A percentile compares a stretch with the other conserved stretches of the same genome.
phyloP scores from a whole-genome alignment of 2,888 invertebrate species.

The Branchipolynoe longqiensis region DNA sequence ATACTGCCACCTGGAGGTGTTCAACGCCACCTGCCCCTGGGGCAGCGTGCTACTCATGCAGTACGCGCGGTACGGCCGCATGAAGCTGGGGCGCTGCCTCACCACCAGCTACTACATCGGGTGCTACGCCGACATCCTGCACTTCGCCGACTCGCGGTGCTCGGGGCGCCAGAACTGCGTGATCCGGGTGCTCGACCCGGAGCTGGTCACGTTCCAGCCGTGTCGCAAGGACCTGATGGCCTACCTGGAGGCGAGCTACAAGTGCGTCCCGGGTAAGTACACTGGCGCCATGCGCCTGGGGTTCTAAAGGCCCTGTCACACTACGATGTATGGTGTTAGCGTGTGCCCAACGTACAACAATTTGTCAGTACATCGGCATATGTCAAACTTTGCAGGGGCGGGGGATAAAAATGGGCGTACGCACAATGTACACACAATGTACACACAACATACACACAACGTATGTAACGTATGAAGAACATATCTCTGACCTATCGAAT shows the following conservation, averaged over 20 bases:
- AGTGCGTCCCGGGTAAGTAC: conserved; percentile 62
- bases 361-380: too few species aligned
- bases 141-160: conserved; percentile 55
- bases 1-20: conserved; percentile 61
- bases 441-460: too few species aligned
- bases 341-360: too few species aligned
- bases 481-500: too few species aligned
- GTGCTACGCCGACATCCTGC: conserved; percentile 57
- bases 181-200: conserved; percentile 57
- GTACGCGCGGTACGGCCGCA: conserved; percentile 60
- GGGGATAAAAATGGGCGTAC: too few species aligned
- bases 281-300: too few species aligned
- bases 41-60: conserved; percentile 60
- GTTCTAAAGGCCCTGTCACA: too few species aligned
- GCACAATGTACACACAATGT: too few species aligned
- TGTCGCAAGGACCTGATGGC: conserved; percentile 65
- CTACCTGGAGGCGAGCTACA: conserved; percentile 64
- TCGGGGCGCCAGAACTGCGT: conserved; percentile 60
- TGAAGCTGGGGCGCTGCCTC: conserved; percentile 60
- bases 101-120: conserved; percentile 60
- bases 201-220: conserved; percentile 51
- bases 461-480: too few species aligned
- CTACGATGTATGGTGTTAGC: too few species aligned
- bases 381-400: too few species aligned
- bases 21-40: conserved; percentile 59